A percentile compares a stretch with the other conserved stretches of the same genome.
Conservation (phyloP, 1,140 invertebrate species). For the Papilio glaucus region DNA sequence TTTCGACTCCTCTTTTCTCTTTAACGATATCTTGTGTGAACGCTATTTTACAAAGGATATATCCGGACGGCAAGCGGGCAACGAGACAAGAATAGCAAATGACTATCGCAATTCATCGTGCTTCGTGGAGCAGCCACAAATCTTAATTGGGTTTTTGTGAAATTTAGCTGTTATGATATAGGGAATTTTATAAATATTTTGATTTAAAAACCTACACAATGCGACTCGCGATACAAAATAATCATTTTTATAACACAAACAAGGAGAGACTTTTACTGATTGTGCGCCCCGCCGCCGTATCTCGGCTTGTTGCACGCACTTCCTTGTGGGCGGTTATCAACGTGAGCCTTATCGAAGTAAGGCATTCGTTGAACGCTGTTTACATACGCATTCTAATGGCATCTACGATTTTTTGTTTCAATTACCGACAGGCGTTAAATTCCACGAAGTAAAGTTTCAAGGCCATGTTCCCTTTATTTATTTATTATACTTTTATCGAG, state of each 20-base stretch:
- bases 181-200: too few species aligned
- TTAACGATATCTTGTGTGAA: neutral
- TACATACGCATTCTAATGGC: neutral
- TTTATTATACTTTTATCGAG: neutral
- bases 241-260: slow-evolving; percentile 33
- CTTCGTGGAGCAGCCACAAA: neutral
- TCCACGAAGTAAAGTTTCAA: neutral
- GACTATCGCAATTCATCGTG: slow-evolving; percentile 10
- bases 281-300: slow-evolving; percentile 43
- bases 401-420: slow-evolving; percentile 13
- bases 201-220: neutral
- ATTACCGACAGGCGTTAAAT: slow-evolving; percentile 3
- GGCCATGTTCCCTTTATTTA: neutral
- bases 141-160: neutral
- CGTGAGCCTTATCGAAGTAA: slow-evolving; percentile 42
- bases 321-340: slow-evolving; percentile 67
- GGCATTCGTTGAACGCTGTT: slow-evolving; percentile 39
- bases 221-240: neutral
- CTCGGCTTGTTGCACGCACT: slow-evolving; percentile 49
- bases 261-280: slow-evolving; percentile 35
- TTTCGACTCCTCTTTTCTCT: neutral
- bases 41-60: slow-evolving; percentile 9
- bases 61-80: slow-evolving; percentile 12
- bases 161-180: too few species aligned
- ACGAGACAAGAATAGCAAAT: slow-evolving; percentile 23